Conservation (phyloP, 2,113 vertebrate species). For the Canis aureus region DNA sequence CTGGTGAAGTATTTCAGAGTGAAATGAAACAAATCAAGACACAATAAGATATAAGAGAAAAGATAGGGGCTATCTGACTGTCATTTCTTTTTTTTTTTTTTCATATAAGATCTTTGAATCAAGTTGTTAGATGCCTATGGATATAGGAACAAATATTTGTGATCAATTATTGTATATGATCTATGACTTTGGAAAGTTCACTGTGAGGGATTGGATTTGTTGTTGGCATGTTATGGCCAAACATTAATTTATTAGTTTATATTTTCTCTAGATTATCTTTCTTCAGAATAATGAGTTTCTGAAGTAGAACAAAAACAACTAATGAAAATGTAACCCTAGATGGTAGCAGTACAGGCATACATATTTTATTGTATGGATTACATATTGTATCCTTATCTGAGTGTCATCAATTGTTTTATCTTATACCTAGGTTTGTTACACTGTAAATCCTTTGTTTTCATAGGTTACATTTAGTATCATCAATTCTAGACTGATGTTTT, state of each 20-base stretch:
- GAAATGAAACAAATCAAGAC: slow-evolving; percentile 35
- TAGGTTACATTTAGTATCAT: neutral
- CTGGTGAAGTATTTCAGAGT: slow-evolving; percentile 36
- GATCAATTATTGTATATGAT: neutral
- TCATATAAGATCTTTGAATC: neutral
- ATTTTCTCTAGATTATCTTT: slow-evolving; percentile 12
- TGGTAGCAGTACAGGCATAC: neutral
- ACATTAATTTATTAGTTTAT: neutral
- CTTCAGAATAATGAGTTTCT: neutral
- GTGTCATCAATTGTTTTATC: neutral
- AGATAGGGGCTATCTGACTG: neutral
- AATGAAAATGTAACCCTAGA: neutral
- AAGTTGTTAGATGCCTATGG: neutral
- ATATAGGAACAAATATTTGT: neutral
- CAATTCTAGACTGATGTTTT: neutral
- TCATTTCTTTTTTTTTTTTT: neutral
- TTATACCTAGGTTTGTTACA: neutral
- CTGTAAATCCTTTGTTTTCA: neutral
- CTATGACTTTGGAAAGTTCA: neutral
- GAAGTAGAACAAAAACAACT: neutral
- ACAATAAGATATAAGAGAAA: neutral
- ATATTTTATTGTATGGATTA: neutral
- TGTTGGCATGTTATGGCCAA: neutral
- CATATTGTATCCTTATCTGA: neutral
- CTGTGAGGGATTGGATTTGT: neutral